phyloP scores from a whole-genome alignment of 2,113 vertebrate species.

The Erythrocercus mccallii region DNA sequence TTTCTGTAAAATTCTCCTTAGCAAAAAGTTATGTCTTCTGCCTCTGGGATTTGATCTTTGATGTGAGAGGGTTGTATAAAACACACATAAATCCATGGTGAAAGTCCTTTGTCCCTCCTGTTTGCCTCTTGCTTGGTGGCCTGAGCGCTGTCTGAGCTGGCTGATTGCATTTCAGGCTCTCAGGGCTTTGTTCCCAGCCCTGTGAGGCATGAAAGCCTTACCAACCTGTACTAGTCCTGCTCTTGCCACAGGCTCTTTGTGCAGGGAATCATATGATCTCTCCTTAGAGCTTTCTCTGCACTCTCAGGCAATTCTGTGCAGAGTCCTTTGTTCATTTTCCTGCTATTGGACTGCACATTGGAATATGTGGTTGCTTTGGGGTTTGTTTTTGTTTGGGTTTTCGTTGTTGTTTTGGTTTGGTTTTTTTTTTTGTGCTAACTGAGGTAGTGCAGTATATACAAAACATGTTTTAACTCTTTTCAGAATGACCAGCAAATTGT shows the following conservation, averaged over 20 bases:
- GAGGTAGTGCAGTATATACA: not conserved
- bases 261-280: not conserved
- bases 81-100: not conserved
- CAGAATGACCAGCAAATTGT: constrained; percentile 80
- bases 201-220: not conserved
- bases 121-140: not conserved
- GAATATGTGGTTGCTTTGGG: not conserved
- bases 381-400: not conserved
- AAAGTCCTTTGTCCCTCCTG: not conserved
- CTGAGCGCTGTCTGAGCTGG: not conserved
- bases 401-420: not conserved
- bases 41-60: not conserved
- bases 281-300: not conserved
- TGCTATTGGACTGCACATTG: not conserved
- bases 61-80: not conserved
- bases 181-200: not conserved
- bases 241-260: not conserved
- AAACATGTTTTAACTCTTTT: constrained; percentile 39
- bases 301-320: not conserved
- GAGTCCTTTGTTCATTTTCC: constrained; percentile 1
- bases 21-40: not conserved
- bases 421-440: not conserved
- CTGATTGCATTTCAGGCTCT: not conserved
- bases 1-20: not conserved
- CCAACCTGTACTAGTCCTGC: not conserved